Conservation (phyloP, 2,888 invertebrate genomes). For the Zele albiditarsus region DNA sequence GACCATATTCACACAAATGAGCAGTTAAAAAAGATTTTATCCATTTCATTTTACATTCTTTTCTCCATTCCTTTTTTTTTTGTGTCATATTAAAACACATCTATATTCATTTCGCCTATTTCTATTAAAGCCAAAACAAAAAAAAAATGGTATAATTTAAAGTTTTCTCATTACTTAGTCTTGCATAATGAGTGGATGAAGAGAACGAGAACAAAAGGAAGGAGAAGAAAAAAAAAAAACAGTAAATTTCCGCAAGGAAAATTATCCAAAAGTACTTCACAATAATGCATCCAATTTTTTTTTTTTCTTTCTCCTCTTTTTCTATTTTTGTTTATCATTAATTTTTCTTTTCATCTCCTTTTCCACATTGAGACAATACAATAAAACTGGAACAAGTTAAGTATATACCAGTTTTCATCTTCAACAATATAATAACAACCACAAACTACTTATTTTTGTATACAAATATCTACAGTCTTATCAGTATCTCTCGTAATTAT, state of each 20-base stretch:
- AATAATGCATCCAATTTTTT: neutral
- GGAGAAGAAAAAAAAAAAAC: constrained; percentile 27
- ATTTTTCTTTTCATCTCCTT: neutral
- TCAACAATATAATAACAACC: neutral
- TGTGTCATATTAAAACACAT: constrained; percentile 30
- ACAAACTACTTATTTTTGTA: neutral
- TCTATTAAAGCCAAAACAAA: neutral
- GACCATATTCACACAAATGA: constrained; percentile 22
- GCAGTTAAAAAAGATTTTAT: constrained; percentile 2
- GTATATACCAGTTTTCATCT: neutral
- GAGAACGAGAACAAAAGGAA: constrained; percentile 9
- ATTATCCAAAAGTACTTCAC: constrained; percentile 6
- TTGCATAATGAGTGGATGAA: neutral
- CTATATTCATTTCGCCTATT: constrained; percentile 44
- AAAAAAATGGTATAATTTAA: constrained; percentile 4
- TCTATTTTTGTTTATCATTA: neutral
- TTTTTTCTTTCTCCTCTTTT: constrained; percentile 19
- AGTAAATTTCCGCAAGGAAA: constrained; percentile 1
- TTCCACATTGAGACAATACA: neutral
- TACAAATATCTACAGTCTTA: neutral
- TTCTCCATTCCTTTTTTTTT: constrained; percentile 27
- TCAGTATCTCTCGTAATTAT: too few species aligned
- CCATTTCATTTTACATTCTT: constrained; percentile 33
- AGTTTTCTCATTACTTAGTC: neutral
- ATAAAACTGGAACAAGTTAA: neutral